A percentile compares a stretch with the other conserved stretches of the same genome.
Evolutionary conservation across 2,113 vertebrate species (phyloP).

Genomic region (Campylomormyrus tamandua): DNA sequence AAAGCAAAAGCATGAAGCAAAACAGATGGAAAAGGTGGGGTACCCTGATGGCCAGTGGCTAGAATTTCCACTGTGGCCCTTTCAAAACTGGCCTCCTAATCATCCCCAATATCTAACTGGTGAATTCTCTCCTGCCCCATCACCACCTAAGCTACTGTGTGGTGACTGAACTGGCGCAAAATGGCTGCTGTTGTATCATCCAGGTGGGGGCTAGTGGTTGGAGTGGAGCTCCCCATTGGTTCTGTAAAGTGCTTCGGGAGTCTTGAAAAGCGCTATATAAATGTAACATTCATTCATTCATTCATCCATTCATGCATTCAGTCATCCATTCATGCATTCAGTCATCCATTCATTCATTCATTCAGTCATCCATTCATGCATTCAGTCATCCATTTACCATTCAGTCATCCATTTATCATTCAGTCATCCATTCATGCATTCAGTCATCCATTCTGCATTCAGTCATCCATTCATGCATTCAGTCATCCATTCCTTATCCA

Average conservation of each 20-base stretch:
- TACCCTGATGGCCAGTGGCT: neutral
- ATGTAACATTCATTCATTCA: neutral
- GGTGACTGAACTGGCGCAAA: neutral
- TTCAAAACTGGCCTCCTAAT: neutral
- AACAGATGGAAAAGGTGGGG: neutral
- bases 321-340: neutral
- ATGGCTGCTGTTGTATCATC: neutral
- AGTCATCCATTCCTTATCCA: too few species aligned
- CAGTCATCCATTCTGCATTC: too few species aligned
- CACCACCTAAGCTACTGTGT: neutral
- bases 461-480: neutral
- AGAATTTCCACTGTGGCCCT: neutral
- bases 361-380: neutral
- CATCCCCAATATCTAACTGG: neutral
- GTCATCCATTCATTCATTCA: too few species aligned
- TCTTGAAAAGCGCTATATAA: neutral
- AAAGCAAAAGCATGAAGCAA: neutral
- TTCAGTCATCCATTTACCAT: neutral
- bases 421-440: neutral
- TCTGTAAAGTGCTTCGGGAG: neutral
- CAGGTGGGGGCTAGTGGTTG: neutral
- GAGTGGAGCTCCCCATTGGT: neutral
- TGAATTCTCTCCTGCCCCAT: neutral
- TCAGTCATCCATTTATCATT: too few species aligned
- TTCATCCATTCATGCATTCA: neutral